Evolutionary conservation across 2,113 vertebrate genomes (phyloP).

Genomic region (Setophaga coronata): DNA sequence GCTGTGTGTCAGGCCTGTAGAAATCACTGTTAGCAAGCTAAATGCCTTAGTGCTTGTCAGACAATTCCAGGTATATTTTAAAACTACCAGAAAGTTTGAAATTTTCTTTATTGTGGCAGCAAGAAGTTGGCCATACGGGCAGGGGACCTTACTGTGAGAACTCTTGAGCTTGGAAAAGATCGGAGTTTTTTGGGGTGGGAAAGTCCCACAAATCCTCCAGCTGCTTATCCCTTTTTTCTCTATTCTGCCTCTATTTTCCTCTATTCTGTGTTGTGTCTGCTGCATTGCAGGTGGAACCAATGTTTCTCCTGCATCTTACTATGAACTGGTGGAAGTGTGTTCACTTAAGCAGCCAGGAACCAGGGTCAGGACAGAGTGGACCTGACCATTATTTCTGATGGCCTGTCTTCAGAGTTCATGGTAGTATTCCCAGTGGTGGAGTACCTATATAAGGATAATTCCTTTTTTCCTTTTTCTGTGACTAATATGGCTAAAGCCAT

Average conservation of each 20-base stretch:
- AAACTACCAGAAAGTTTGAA: background rate
- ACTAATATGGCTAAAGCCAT: background rate
- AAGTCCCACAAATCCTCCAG: background rate
- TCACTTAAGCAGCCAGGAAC: background rate
- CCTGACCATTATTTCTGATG: background rate
- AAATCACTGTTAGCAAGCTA: background rate
- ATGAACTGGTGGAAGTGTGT: background rate
- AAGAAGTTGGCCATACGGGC: background rate
- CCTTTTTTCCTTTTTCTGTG: background rate
- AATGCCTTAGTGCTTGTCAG: background rate
- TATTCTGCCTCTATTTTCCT: background rate
- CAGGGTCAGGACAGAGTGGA: background rate
- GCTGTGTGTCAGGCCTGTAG: background rate
- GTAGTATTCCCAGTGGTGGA: background rate
- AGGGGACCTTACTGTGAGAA: background rate
- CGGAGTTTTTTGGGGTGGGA: accelerated
- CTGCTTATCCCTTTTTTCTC: background rate
- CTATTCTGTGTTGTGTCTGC: background rate
- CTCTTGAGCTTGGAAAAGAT: background rate
- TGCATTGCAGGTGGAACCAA: background rate
- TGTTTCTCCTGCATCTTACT: background rate
- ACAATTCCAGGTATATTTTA: background rate
- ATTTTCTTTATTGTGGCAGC: background rate
- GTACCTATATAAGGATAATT: background rate
- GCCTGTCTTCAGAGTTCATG: background rate